A percentile compares a stretch with the other conserved stretches of the same genome.
Evolutionary conservation across 2,113 vertebrate genomes (phyloP).

Genomic region (mouse (Mus musculus)): GRCm39 chr1:189555001-189555500

Average conservation of each 20-base stretch:
- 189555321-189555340: not conserved
- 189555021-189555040: not conserved
- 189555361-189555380: not conserved
- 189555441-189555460: not conserved
- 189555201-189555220: not conserved
- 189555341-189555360: not conserved
- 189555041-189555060: not conserved
- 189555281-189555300: not conserved
- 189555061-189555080: not conserved
- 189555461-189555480: too few relatives aligned
- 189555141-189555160: conserved; percentile 51
- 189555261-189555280: conserved; percentile 51
- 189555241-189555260: conserved; percentile 48
- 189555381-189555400: not conserved
- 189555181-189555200: not conserved
- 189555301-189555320: not conserved
- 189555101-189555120: conserved; percentile 71
- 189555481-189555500: not conserved
- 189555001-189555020: not conserved
- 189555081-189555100: conserved; percentile 26
- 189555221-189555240: not conserved
- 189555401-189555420: not conserved
- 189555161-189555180: conserved; percentile 41
- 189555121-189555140: conserved; percentile 79
- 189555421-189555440: not conserved